Evolutionary conservation across 2,888 invertebrate species (phyloP), one percentile per base, ranked within the genome.

Genomic region (Congeria kusceri): DNA sequence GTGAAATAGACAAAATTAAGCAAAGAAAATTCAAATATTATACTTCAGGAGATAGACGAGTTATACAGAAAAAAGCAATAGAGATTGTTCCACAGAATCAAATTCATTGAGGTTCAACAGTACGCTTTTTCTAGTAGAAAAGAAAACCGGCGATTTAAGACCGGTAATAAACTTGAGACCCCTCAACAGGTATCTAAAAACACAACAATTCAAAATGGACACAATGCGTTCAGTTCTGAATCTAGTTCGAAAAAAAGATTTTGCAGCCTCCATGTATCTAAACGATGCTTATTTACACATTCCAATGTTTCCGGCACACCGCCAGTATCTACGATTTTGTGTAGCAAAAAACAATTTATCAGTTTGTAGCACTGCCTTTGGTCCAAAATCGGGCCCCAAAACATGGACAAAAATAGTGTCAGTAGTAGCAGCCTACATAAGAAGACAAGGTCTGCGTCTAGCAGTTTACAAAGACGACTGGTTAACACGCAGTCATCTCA

Each of bases 201-300:
- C 44, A n/a, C 53, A 72, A 66, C 76, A 80, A 66, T 83, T 83
- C 69, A 75, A 78, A 53, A 82, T 83, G 79, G 79, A 79, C 23
- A 56, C 59, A n/a, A 59, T 79, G 57, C 64, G 25, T 58, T 63
- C 62, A 47, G 77, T 83, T 4, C 15, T 72, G 23, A 69, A 73
- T 47, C 59, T 69, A 46, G 69, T 79, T 20, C 18, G 69, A 44
- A 27, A 57, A 66, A 47, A 9, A 32, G 32, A 32, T 32, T 32
- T 32, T 32, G 32, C 32, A 32, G 32, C 32, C 32, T 32, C 73
- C 4, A 13, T 69, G 53, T 73, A 78, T 69, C 61, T 74, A 0
- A 44, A n/a, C 25, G 71, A 77, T 32, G 77, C 77, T 15, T 77
- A 77, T 71, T 11, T 77, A 18, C 70, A 77, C 32, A 72, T 77